Conservation (phyloP, 1,140 invertebrate genomes). For the Drosophila pseudoananassae region DNA sequence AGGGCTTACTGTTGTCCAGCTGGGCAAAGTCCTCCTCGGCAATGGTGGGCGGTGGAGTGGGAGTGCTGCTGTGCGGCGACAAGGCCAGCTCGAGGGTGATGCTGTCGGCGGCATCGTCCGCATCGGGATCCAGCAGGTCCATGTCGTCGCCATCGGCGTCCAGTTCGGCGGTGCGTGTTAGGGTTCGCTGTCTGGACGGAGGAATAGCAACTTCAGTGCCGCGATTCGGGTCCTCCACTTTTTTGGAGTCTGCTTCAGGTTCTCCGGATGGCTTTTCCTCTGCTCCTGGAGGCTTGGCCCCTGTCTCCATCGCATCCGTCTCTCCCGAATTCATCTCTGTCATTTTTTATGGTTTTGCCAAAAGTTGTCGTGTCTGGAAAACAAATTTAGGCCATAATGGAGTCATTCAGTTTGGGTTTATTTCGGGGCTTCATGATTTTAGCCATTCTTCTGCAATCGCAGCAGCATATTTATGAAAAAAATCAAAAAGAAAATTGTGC, state of each 20-base stretch:
- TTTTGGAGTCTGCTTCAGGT: not conserved
- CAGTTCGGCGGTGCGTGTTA: constrained; percentile 66
- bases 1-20: constrained; percentile 73
- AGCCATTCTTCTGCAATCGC: not conserved
- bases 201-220: constrained; percentile 19
- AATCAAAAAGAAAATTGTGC: not conserved
- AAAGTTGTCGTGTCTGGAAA: constrained; percentile 29
- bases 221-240: not conserved
- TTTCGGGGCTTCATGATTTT: not conserved
- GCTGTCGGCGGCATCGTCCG: constrained; percentile 68
- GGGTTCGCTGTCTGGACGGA: constrained; percentile 57
- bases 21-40: constrained; percentile 63
- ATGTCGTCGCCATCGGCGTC: constrained; percentile 65
- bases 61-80: constrained; percentile 57
- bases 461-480: not conserved
- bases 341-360: constrained; percentile 43
- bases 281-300: not conserved
- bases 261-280: not conserved
- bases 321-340: constrained; percentile 57
- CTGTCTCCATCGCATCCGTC: constrained; percentile 26
- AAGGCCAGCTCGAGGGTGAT: constrained; percentile 69
- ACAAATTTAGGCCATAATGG: constrained; percentile 57
- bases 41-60: constrained; percentile 65
- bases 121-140: constrained; percentile 44
- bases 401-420: constrained; percentile 25